Percentiles rank a stretch among this genome's conserved stretches.
These are phyloP conservation scores for Gadopsis marmoratus DNA, from an alignment of 2,797 vertebrate genomes.

Conservation along the genomic window DNA sequence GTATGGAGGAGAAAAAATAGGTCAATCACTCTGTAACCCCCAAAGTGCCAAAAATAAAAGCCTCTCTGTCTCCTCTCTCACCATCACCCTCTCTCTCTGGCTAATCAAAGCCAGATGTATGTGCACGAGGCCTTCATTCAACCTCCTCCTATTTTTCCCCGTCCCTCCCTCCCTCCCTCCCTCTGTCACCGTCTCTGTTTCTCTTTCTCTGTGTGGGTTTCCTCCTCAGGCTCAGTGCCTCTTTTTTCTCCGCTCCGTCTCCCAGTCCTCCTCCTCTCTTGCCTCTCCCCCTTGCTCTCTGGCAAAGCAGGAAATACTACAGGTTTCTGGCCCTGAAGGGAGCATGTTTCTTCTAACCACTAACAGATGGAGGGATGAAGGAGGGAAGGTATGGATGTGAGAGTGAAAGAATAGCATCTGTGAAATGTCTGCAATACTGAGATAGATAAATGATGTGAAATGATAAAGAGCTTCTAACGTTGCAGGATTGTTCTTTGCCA, in stretches of 20 bases:
- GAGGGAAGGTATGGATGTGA: conserved; percentile 47
- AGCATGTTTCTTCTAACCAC: conserved; percentile 80
- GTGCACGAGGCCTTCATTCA: conserved; percentile 48
- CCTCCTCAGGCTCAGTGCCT: conserved; percentile 58
- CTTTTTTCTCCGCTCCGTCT: conserved; percentile 51
- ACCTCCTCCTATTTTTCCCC: conserved; percentile 37
- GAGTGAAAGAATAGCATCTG: conserved; percentile 32
- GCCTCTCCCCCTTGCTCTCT: conserved; percentile 50
- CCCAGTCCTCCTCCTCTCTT: conserved; percentile 34
- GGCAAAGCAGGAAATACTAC: conserved; percentile 81
- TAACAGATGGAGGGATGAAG: conserved; percentile 81
- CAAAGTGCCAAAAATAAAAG: conserved; percentile 68
- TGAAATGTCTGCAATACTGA: conserved; percentile 22
- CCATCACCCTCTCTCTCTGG: conserved; percentile 61
- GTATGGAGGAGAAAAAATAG: conserved; percentile 49
- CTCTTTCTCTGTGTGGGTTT: conserved; percentile 59
- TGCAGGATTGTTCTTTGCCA: conserved; percentile 13
- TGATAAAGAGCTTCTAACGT: conserved; percentile 31
- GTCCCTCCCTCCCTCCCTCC: not conserved
- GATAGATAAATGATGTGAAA: conserved; percentile 7
- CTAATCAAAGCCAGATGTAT: conserved; percentile 82
- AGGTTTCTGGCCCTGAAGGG: conserved; percentile 82
- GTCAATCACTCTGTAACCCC: conserved; percentile 54
- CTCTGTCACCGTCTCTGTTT: conserved; percentile 43
- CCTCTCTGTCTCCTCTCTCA: conserved; percentile 61